Evolutionary conservation across 2,888 invertebrate genomes (phyloP).

Genomic region (Morpho achilles): DNA sequence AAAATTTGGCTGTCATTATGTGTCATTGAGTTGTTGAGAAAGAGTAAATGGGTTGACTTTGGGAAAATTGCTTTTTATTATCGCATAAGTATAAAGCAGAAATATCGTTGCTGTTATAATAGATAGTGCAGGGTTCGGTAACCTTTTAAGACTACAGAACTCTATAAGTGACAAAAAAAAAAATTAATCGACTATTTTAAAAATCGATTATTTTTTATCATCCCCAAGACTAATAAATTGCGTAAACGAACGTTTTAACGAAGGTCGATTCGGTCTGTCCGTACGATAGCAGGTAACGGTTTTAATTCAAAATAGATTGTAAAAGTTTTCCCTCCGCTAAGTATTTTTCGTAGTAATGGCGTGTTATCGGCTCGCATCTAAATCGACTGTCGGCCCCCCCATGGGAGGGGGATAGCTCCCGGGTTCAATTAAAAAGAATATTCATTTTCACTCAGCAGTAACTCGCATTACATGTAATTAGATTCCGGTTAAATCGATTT

Average conservation of each 20-base stretch:
- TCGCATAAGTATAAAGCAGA: no score
- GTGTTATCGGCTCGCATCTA: conserved; percentile 15
- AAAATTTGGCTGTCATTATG: no score
- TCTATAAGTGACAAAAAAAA: no score
- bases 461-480: conserved; percentile 9
- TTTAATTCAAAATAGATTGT: conserved; percentile 19
- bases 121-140: no score
- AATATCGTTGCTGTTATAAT: no score
- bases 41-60: no score
- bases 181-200: no score
- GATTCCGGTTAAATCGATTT: conserved; percentile 13
- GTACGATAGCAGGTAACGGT: conserved; percentile 12
- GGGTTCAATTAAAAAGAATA: conserved; percentile 15
- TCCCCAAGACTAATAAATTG: no score
- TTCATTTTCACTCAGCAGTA: conserved; percentile 5
- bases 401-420: conserved; percentile 2
- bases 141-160: no score
- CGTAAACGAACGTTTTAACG: neutral
- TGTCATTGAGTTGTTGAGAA: no score
- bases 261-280: conserved; percentile 4
- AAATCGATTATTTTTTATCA: no score
- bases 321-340: conserved; percentile 18
- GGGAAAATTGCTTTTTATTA: no score
- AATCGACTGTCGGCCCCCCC: conserved; percentile 11
- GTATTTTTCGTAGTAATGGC: conserved; percentile 13